These are phyloP conservation scores for Caenorhabditis japonica DNA, from an alignment of 2,888 invertebrate genomes.

Conservation along the genomic window DNA sequence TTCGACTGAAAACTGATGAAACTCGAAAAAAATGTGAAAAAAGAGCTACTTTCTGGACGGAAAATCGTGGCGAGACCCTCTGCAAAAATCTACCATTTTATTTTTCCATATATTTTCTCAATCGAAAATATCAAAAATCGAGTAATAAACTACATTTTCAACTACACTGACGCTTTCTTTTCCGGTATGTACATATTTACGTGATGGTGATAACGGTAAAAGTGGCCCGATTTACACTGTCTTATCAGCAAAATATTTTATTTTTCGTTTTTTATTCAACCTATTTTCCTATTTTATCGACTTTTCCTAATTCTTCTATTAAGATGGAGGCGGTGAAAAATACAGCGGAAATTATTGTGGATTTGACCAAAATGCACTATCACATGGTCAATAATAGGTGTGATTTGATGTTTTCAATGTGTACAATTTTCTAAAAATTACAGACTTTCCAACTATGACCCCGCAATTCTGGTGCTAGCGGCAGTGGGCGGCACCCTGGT, in stretches of 20 bases:
- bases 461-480: slow-evolving; percentile 63
- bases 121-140: not conserved
- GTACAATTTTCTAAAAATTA: slow-evolving; percentile 1
- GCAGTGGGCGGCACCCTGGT: slow-evolving; percentile 67
- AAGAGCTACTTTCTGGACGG: no score
- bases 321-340: slow-evolving; percentile 31
- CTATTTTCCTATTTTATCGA: not conserved
- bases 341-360: slow-evolving; percentile 33
- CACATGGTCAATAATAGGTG: slow-evolving; percentile 46
- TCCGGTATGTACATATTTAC: no score
- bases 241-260: slow-evolving; percentile 8
- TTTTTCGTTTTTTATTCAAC: not conserved
- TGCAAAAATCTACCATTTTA: slow-evolving; percentile 8
- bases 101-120: not conserved
- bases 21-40: no score
- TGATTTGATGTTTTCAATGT: not conserved
- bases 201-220: not conserved
- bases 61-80: no score
- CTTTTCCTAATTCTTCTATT: not conserved
- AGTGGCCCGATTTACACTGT: no score
- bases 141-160: not conserved
- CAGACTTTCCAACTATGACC: slow-evolving; percentile 57
- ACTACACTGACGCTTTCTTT: not conserved
- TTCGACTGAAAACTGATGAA: no score
- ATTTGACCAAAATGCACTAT: slow-evolving; percentile 43